Evolutionary conservation across 1,140 invertebrate genomes (phyloP).

Genomic region (Amphibalanus amphitrite): DNA sequence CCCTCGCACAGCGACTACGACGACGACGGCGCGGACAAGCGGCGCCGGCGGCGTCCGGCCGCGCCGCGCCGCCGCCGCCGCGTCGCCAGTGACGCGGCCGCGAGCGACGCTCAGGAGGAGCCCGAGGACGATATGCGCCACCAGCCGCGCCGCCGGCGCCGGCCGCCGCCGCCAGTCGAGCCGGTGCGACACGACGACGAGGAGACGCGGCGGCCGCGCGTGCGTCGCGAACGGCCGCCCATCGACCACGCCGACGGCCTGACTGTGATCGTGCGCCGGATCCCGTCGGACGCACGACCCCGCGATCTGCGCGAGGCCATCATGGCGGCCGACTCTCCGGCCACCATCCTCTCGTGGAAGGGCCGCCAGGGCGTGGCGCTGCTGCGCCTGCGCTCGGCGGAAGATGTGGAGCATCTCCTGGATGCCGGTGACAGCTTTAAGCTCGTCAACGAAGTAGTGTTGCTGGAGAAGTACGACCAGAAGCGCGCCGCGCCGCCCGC

Average conservation of each 20-base stretch:
- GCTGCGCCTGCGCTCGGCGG: neutral
- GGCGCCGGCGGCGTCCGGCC: constrained; percentile 76
- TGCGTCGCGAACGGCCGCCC: neutral
- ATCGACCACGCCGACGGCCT: neutral
- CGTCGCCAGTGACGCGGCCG: constrained; percentile 61
- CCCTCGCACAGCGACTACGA: constrained; percentile 7
- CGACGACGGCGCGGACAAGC: constrained; percentile 34
- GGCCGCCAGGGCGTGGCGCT: neutral
- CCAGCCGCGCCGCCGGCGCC: constrained; percentile 27
- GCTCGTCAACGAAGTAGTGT: neutral
- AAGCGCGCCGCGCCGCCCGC: neutral
- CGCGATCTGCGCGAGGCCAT: neutral
- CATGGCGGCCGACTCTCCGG: constrained; percentile 28
- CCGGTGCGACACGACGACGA: neutral
- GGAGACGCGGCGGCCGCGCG: neutral
- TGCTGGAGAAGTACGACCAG: neutral
- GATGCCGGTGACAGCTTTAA: neutral
- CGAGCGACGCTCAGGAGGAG: constrained; percentile 73
- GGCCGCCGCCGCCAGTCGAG: neutral
- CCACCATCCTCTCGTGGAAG: neutral
- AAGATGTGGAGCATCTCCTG: neutral
- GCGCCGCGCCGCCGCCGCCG: constrained; percentile 60
- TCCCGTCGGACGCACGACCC: neutral
- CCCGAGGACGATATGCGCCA: constrained; percentile 49
- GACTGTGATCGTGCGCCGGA: neutral